phyloP scores from a whole-genome alignment of 2,888 invertebrate species.

The Gymnocheta viridis region DNA sequence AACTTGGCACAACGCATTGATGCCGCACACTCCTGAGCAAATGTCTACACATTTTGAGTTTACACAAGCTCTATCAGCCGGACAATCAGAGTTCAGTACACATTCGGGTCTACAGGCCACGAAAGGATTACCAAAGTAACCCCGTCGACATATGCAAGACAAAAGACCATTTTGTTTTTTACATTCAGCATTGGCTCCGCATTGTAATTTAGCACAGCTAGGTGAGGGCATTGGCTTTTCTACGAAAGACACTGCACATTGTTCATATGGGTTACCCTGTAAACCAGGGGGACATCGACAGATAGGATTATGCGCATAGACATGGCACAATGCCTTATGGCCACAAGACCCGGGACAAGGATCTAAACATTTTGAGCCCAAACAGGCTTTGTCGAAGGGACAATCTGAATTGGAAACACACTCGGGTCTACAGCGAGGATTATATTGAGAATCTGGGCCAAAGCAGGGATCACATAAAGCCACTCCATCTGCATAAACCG shows the following conservation, averaged over 20 bases:
- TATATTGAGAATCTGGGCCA: conserved; percentile 86
- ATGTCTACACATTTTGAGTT: conserved; percentile 91
- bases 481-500: conserved; percentile 87
- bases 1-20: conserved; percentile 87
- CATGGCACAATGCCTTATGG: conserved; percentile 87
- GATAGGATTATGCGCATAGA: conserved; percentile 88
- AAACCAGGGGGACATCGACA: conserved; percentile 87
- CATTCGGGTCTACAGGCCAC: conserved; percentile 91
- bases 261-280: conserved; percentile 90
- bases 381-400: conserved; percentile 89
- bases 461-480: conserved; percentile 91
- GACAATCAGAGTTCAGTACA: conserved; percentile 90
- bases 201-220: conserved; percentile 87
- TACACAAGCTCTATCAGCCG: conserved; percentile 87
- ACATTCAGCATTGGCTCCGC: conserved; percentile 89
- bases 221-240: conserved; percentile 77
- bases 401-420: conserved; percentile 92
- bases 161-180: conserved; percentile 85
- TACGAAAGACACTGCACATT: conserved; percentile 85
- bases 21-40: conserved; percentile 89
- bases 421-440: conserved; percentile 91
- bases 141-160: conserved; percentile 88
- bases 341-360: conserved; percentile 92
- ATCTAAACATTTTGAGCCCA: conserved; percentile 88
- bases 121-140: conserved; percentile 91